These are phyloP conservation scores for Teleogryllus oceanicus DNA, from an alignment of 2,888 invertebrate genomes.

Conservation along the genomic window DNA sequence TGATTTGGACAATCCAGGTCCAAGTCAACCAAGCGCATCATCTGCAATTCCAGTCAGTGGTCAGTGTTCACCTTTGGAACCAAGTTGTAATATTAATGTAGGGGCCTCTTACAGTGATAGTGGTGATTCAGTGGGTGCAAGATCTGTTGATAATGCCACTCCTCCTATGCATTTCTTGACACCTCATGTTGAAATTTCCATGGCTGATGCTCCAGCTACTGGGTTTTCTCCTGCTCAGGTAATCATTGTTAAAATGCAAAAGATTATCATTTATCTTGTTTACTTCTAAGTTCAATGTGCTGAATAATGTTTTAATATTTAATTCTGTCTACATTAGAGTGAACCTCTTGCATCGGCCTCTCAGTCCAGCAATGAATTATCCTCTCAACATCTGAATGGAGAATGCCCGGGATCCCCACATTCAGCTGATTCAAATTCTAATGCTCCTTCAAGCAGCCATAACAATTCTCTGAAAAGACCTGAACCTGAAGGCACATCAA, in stretches of 20 bases:
- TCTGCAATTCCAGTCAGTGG: conserved; percentile 41
- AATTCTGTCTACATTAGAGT: conserved; percentile 40
- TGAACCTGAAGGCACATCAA: conserved; percentile 50
- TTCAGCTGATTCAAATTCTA: conserved; percentile 73
- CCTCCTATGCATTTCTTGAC: conserved; percentile 89
- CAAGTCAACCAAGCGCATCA: conserved; percentile 43
- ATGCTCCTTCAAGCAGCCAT: conserved; percentile 66
- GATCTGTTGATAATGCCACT: conserved; percentile 81
- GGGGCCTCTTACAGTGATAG: conserved; percentile 78
- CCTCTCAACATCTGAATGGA: conserved; percentile 55
- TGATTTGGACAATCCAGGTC: conserved; percentile 84
- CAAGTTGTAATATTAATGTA: conserved; percentile 56
- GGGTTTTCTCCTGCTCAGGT: conserved; percentile 55
- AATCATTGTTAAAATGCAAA: not conserved
- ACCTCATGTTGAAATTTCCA: conserved; percentile 87
- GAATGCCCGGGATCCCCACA: conserved; percentile 63
- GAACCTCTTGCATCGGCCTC: conserved; percentile 44
- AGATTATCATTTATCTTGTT: not conserved
- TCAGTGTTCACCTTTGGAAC: conserved; percentile 50
- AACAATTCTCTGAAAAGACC: not conserved
- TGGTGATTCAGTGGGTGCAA: conserved; percentile 74
- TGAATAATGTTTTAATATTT: conserved; percentile 25
- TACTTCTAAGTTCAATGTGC: not conserved
- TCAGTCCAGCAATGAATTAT: conserved; percentile 43
- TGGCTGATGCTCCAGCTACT: conserved; percentile 75